Percentiles rank a stretch among this genome's conserved stretches.
phyloP scores from a whole-genome alignment of 2,797 vertebrate species.

The Xiphophorus birchmanni region DNA sequence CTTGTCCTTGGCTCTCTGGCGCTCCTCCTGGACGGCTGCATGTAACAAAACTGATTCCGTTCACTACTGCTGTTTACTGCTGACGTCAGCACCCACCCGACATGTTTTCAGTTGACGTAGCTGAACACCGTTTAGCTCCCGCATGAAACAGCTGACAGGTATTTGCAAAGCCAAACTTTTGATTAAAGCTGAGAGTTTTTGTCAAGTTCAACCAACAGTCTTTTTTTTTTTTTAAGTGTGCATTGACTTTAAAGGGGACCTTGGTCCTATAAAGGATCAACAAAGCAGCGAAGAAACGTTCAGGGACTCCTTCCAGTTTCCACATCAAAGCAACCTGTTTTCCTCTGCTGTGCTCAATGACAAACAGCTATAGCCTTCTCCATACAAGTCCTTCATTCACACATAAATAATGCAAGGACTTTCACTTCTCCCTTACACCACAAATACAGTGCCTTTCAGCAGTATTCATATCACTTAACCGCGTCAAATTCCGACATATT shows the following conservation, averaged over 20 bases:
- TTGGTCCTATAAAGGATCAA: conserved; percentile 33
- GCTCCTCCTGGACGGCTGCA: conserved; percentile 97
- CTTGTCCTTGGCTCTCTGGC: conserved; percentile 95
- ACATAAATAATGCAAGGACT: conserved; percentile 43
- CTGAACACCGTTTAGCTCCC: no score
- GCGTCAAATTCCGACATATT: background rate
- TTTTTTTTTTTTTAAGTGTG: conserved; percentile 22
- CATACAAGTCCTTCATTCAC: conserved; percentile 43
- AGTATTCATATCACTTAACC: background rate
- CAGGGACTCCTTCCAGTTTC: conserved; percentile 35
- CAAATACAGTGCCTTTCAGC: conserved; percentile 1
- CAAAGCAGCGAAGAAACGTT: conserved; percentile 19
- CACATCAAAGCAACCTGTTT: conserved; percentile 46
- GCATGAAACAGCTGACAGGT: background rate
- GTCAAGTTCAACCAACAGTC: conserved; percentile 42
- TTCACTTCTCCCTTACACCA: conserved; percentile 16
- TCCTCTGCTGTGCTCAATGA: conserved; percentile 25
- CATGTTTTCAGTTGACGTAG: background rate
- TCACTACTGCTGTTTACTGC: conserved; percentile 82
- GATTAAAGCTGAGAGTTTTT: background rate
- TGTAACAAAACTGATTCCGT: conserved; percentile 84
- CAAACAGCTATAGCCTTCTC: conserved; percentile 43
- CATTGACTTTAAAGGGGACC: conserved; percentile 40
- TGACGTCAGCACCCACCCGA: conserved; percentile 23
- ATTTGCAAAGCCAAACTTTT: background rate